phyloP scores from a whole-genome alignment of 2,797 vertebrate genomes.

The Lagodon rhomboides region DNA sequence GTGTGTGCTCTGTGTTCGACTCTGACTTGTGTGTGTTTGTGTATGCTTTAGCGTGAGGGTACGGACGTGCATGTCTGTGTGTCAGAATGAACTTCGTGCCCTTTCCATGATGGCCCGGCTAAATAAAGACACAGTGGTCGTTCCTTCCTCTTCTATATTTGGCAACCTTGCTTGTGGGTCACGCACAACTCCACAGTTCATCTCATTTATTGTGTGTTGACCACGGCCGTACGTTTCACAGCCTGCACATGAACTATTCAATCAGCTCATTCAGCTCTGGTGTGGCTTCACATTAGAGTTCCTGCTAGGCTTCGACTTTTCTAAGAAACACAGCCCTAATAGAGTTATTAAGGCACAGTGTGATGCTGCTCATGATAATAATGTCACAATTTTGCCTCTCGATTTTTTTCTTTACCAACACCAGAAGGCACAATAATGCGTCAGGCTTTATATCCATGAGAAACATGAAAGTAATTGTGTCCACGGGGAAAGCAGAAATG shows the following conservation, averaged over 20 bases:
- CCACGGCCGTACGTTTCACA: not conserved
- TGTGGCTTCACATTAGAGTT: slow-evolving; percentile 31
- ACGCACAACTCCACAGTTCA: slow-evolving; percentile 32
- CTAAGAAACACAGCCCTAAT: slow-evolving; percentile 28
- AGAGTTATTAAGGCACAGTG: slow-evolving; percentile 51
- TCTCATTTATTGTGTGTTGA: slow-evolving; percentile 14
- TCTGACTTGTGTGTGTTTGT: slow-evolving; percentile 13
- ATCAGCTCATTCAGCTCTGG: slow-evolving; percentile 40
- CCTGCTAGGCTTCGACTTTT: slow-evolving; percentile 23
- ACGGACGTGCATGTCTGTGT: slow-evolving; percentile 29
- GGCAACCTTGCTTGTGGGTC: slow-evolving; percentile 36
- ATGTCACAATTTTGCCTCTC: slow-evolving; percentile 63
- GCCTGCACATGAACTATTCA: not conserved
- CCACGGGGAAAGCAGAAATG: slow-evolving; percentile 63
- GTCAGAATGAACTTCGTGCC: slow-evolving; percentile 59
- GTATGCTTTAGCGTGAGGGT: not conserved
- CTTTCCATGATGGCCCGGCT: slow-evolving; percentile 64
- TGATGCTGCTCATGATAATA: slow-evolving; percentile 61
- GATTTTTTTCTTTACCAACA: slow-evolving; percentile 56
- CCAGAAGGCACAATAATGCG: slow-evolving; percentile 71
- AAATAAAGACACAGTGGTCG: slow-evolving; percentile 65
- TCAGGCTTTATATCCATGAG: slow-evolving; percentile 59
- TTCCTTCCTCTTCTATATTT: slow-evolving; percentile 58
- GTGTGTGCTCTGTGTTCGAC: slow-evolving; percentile 1
- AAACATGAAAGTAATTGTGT: slow-evolving; percentile 68